Evolutionary conservation across 2,888 invertebrate genomes (phyloP).

Genomic region (Halictus ligatus): DNA sequence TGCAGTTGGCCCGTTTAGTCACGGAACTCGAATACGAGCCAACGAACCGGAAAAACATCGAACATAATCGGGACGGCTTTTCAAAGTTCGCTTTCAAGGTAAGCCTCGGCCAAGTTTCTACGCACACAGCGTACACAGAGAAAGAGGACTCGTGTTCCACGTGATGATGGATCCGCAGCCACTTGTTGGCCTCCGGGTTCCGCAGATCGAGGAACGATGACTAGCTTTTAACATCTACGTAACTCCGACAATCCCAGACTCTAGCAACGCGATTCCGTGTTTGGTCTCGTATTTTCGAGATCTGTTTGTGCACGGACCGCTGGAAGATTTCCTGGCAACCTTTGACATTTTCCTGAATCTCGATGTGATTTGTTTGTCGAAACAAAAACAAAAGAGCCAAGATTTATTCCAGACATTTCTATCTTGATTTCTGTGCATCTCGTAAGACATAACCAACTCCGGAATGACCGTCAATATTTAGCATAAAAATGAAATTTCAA

Average conservation of each 20-base stretch:
- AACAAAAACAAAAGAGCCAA: not conserved
- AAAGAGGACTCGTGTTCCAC: constrained; percentile 19
- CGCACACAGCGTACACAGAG: not conserved
- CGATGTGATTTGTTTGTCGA: not conserved
- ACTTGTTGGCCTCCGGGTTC: constrained; percentile 69
- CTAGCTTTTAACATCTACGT: not conserved
- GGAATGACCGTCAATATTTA: not conserved
- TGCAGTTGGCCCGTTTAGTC: constrained; percentile 22
- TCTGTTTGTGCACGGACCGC: not conserved
- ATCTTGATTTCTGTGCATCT: not conserved
- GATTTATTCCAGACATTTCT: not conserved
- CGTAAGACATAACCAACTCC: not conserved
- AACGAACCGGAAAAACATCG: constrained; percentile 39
- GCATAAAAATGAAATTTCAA: not conserved
- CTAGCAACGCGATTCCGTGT: not conserved
- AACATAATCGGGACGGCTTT: constrained; percentile 17
- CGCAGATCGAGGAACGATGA: not conserved
- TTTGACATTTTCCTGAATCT: not conserved
- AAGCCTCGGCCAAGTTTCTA: not conserved
- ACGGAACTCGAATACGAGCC: constrained; percentile 16
- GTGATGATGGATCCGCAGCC: constrained; percentile 63
- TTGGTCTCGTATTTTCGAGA: not conserved
- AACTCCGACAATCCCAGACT: not conserved
- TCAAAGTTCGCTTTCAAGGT: constrained; percentile 49
- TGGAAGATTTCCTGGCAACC: not conserved